These are phyloP conservation scores for Smutsia temminckii DNA, from an alignment of 2,797 vertebrate genomes.

Conservation along the genomic window DNA sequence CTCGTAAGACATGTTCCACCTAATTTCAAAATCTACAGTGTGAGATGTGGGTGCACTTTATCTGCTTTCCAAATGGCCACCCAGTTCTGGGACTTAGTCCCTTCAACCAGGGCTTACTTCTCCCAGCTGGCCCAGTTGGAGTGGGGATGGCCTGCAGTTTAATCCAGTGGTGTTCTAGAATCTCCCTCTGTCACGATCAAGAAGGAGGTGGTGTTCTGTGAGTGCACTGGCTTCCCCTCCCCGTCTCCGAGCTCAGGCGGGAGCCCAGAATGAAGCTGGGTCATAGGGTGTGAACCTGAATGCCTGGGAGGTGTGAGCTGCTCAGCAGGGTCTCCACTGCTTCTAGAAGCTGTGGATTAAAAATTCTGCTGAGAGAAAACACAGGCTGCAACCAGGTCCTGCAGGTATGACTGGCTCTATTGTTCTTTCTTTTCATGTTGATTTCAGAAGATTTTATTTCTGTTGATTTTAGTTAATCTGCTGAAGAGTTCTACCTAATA, in stretches of 20 bases:
- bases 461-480: neutral
- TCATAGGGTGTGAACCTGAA: accelerated
- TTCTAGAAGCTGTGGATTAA: conserved; percentile 75
- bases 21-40: neutral
- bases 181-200: no score
- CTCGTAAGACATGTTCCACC: neutral
- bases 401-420: accelerated
- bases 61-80: neutral
- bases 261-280: no score
- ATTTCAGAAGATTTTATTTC: neutral
- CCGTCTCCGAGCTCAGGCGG: no score
- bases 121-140: neutral
- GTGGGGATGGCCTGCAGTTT: accelerated
- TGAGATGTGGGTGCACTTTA: neutral
- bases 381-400: conserved; percentile 70
- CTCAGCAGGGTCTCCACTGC: conserved; percentile 65
- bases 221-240: no score
- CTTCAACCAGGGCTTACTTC: neutral
- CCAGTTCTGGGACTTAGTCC: no score
- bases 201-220: accelerated
- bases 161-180: neutral
- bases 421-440: neutral
- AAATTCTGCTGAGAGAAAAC: conserved; percentile 76
- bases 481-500: neutral
- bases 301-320: conserved; percentile 53